A percentile compares a stretch with the other conserved stretches of the same genome.
Conservation (phyloP, 2,797 vertebrate genomes). For the Spea hammondii region DNA sequence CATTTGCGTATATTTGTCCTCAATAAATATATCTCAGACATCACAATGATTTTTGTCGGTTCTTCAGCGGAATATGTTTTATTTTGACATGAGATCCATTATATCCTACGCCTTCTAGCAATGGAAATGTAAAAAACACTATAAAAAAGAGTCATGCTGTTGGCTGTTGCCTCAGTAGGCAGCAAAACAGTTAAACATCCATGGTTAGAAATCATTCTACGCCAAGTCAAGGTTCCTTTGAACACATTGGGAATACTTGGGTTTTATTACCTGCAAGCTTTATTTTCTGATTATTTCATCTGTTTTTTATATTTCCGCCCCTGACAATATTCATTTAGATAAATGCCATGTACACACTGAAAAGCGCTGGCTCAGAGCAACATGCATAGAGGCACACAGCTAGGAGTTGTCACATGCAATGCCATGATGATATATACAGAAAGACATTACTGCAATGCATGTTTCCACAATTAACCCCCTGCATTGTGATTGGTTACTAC, state of each 20-base stretch:
- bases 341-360: constrained; percentile 20
- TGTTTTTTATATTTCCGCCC: constrained; percentile 30
- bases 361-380: constrained; percentile 1
- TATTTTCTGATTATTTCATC: constrained; percentile 44
- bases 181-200: constrained; percentile 14
- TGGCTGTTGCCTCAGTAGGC: no score
- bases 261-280: constrained; percentile 42
- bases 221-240: constrained; percentile 2
- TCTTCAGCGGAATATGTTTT: no score
- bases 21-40: no score
- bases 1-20: no score
- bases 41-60: no score
- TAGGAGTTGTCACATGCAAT: not conserved
- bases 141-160: no score
- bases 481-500: not conserved
- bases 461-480: not conserved
- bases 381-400: constrained; percentile 1
- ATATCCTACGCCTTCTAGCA: no score
- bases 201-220: constrained; percentile 1
- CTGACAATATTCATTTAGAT: constrained; percentile 46
- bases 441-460: not conserved
- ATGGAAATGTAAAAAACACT: no score
- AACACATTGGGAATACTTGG: constrained; percentile 10
- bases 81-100: no score
- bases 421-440: constrained; percentile 1